Conservation (phyloP, 2,888 invertebrate genomes). For the Patella ulyssiponensis region DNA sequence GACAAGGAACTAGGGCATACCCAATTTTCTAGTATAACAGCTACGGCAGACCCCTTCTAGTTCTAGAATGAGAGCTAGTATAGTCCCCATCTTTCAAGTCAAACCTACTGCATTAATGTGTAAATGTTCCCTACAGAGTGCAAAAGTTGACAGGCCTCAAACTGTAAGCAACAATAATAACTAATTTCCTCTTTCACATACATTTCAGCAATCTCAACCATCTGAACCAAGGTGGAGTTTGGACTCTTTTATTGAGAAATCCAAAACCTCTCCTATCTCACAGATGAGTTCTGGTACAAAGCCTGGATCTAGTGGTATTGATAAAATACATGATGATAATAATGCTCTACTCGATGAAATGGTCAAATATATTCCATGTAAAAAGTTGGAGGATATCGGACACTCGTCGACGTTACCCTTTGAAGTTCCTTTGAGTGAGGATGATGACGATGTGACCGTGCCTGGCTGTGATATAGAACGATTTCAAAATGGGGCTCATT, state of each 20-base stretch:
- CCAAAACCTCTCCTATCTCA: conserved; percentile 14
- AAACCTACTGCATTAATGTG: too few relatives aligned
- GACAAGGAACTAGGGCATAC: too few relatives aligned
- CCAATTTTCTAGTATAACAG: too few relatives aligned
- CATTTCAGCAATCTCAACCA: background rate
- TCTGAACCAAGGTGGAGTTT: background rate
- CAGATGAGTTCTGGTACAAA: conserved; percentile 12
- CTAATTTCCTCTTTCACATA: background rate
- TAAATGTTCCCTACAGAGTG: too few relatives aligned
- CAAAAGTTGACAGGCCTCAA: too few relatives aligned
- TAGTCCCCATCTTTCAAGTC: too few relatives aligned
- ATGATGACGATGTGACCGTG: background rate
- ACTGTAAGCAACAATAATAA: too few relatives aligned
- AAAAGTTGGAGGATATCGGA: conserved; percentile 17
- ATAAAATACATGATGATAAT: conserved; percentile 23
- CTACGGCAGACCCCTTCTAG: too few relatives aligned
- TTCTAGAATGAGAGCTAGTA: too few relatives aligned
- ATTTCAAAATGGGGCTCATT: conserved; percentile 23
- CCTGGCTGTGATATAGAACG: conserved; percentile 15
- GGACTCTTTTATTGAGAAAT: background rate
- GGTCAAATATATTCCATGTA: conserved; percentile 1
- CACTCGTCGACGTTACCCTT: conserved; percentile 15
- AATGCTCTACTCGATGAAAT: conserved; percentile 16
- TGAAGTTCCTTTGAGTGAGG: conserved; percentile 1
- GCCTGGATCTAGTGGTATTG: conserved; percentile 1